Evolutionary conservation across 2,888 invertebrate genomes (phyloP), one percentile per base, ranked within the genome.

Genomic region (Steinernema carpocapsae): DNA sequence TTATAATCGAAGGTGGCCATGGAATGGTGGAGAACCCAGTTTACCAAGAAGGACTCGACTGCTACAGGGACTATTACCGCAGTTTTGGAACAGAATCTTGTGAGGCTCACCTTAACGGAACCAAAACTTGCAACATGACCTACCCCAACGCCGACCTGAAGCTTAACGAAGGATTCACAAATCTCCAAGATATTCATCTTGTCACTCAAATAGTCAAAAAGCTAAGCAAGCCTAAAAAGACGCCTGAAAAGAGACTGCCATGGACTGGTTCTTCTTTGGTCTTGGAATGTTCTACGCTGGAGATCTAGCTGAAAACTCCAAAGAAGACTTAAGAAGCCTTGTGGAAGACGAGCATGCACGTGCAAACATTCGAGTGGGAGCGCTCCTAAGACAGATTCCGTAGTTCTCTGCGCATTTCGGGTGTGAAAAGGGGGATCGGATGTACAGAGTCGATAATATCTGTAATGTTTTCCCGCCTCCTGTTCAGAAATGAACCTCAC

Each of bases 251-350:
- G 7, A n/a, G n/a, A n/a, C n/a, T n/a, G 48, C 3, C 4, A 48
- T 48, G 48, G 48, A 48, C 14, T 48, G 48, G 48, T 48, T 48
- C 48, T 48, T 48, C 48, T n/a, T 48, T 4, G 48, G 48, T 14
- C 17, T 48, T 4, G 48, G 48, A 19, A 48, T 48, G 48, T 48
- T 48, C 48, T 19, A n/a, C n/a, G 48, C 17, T 14, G 48, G 48
- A 4, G 48, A 48, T 4, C 6, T n/a, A 19, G 14, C 48, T 2
- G 17, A 17, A 17, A 14, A 48, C 14, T 14, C 19, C 2, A 48
- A 48, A 19, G 48, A 48, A 4, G n/a, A 48, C 3, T 4, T 48
- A 14, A 19, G 19, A 14, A n/a, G n/a, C n/a, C 17, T 48, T 3
- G 2, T 48, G n/a, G 17, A 48, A 17, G 19, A 48, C 48, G 48